Evolutionary conservation across 2,888 invertebrate species (phyloP).

Genomic region (Griposia aprilina): DNA sequence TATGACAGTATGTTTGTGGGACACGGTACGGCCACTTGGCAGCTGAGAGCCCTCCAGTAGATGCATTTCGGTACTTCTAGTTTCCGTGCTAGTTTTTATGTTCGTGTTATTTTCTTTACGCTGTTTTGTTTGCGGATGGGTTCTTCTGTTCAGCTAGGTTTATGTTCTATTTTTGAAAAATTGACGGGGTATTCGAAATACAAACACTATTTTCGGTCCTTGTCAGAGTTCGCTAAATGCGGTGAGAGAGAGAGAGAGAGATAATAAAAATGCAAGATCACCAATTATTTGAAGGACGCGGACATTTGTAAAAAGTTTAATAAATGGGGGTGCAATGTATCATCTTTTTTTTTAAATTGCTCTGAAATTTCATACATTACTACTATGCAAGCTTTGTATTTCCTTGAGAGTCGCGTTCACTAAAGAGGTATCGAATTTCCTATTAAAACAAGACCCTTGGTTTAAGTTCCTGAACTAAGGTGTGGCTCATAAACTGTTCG

Average conservation of each 20-base stretch:
- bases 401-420: constrained; percentile 1
- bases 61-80: constrained; percentile 80
- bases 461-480: constrained; percentile 1
- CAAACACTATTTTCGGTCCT: not conserved
- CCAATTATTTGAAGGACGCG: too few relatives aligned
- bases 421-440: constrained; percentile 16
- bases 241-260: not conserved
- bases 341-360: not conserved
- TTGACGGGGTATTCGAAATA: not conserved
- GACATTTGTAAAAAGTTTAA: not conserved
- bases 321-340: not conserved
- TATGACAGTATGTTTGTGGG: constrained; percentile 70
- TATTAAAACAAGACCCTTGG: constrained; percentile 20
- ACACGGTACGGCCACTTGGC: constrained; percentile 73
- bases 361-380: not conserved
- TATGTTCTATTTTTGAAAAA: constrained; percentile 21
- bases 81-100: constrained; percentile 69
- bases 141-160: constrained; percentile 34
- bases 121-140: constrained; percentile 34
- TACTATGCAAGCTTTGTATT: not conserved
- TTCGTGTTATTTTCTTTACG: constrained; percentile 58
- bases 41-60: constrained; percentile 76
- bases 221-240: not conserved
- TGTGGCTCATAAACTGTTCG: constrained; percentile 20
- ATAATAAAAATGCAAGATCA: not conserved